Conservation (phyloP, 1,140 invertebrate genomes). For the Brachionus asplanchnoidis region DNA sequence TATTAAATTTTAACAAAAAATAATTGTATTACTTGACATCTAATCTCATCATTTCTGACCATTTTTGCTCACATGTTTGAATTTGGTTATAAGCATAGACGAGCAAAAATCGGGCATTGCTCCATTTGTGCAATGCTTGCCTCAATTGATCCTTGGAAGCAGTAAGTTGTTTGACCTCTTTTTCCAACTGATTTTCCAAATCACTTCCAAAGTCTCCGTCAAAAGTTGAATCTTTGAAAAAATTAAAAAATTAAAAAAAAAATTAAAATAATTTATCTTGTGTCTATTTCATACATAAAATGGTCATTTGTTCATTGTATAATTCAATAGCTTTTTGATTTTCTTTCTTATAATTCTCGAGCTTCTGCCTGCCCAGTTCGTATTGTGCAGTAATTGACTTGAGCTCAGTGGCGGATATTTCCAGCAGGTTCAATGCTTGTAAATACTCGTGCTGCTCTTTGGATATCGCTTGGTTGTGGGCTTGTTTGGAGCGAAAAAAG, state of each 20-base stretch:
- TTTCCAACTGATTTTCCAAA: slow-evolving; percentile 35
- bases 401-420: slow-evolving; percentile 21
- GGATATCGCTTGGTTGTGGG: slow-evolving; percentile 38
- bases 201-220: slow-evolving; percentile 35
- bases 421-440: slow-evolving; percentile 14
- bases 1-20: no score
- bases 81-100: slow-evolving; percentile 41
- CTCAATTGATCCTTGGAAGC: slow-evolving; percentile 32
- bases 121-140: slow-evolving; percentile 39
- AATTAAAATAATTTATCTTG: background rate
- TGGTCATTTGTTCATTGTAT: slow-evolving; percentile 32
- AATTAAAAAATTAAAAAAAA: background rate
- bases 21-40: background rate
- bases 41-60: slow-evolving; percentile 41
- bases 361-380: slow-evolving; percentile 7
- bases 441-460: slow-evolving; percentile 40
- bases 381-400: slow-evolving; percentile 34
- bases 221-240: slow-evolving; percentile 28
- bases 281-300: background rate
- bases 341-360: slow-evolving; percentile 38
- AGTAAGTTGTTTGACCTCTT: slow-evolving; percentile 14
- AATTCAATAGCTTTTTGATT: slow-evolving; percentile 35
- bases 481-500: slow-evolving; percentile 25
- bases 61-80: slow-evolving; percentile 21
- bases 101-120: slow-evolving; percentile 31